Evolutionary conservation across 2,797 vertebrate species (phyloP), one percentile per base, ranked within the genome.

Genomic region (Enteromius paludinosus): DNA sequence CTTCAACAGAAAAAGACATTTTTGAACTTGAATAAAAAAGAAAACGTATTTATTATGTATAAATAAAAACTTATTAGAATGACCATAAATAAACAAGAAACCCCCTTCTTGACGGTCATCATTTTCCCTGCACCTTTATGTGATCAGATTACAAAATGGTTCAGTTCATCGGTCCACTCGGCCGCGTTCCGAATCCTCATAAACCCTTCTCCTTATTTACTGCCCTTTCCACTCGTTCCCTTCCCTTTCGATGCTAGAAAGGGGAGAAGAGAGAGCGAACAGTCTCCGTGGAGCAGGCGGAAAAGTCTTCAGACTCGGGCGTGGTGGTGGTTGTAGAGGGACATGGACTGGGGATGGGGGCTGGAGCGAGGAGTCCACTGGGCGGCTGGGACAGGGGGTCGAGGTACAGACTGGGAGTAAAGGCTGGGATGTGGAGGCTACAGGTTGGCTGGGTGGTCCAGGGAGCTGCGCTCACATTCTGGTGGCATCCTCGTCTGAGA

Each of bases 401-500:
- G 94, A 95, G 93, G 93, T 95, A 94, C 82, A 93, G 95, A 95
- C 94, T 14, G 94, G 95, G 89, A 95, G 92, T 93, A 89, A 78
- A 95, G 96, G 92, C 94, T 95, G 92, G 96, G 96, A 93, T 92
- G 25, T 90, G 91, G 90, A 93, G 92, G 92, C 90, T 92, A 87
- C 91, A 86, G 90, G 96, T 96, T 90, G 96, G 97, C 86, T 90
- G 93, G 92, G 91, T 88, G 88, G 94, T 65, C 89, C 89, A 92
- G 90, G 90, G 90, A 92, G 95, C 92, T 95, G 95, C 88, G 90
- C 92, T 98, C 93, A 98, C 96, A 97, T 98, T 96, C 95, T 95
- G 95, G 96, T 98, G 90, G 96, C 96, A 93, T 97, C 97, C 96
- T 97, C 96, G 93, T 96, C 96, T 86, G 97, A 99, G 96, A 97